These are phyloP conservation scores for Agrotis segetum DNA, from an alignment of 2,888 invertebrate species.

Conservation along the genomic window DNA sequence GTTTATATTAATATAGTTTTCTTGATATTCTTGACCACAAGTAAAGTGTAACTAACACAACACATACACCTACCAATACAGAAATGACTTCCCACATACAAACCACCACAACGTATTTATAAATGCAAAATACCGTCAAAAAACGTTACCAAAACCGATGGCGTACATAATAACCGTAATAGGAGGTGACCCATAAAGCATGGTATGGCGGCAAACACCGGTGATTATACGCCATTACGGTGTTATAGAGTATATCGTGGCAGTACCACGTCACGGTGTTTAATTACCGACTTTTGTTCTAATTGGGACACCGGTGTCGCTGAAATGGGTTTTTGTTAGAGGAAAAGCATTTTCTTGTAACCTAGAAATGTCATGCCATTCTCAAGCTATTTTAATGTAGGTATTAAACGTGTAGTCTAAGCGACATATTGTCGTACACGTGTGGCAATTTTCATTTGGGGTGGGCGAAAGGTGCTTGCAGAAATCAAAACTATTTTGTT, in stretches of 20 bases:
- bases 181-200: constrained; percentile 61
- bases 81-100: neutral
- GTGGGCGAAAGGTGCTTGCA: too few species aligned
- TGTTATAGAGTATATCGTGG: constrained; percentile 56
- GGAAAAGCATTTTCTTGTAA: neutral
- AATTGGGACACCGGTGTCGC: constrained; percentile 31
- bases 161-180: constrained; percentile 53
- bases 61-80: neutral
- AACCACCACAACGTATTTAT: constrained; percentile 13
- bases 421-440: neutral
- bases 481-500: too few species aligned
- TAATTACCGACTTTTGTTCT: constrained; percentile 68
- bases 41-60: neutral
- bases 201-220: constrained; percentile 56
- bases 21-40: neutral
- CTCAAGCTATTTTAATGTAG: neutral
- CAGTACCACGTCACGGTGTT: constrained; percentile 71
- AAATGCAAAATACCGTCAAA: constrained; percentile 43
- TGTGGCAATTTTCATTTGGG: too few species aligned
- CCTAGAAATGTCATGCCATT: neutral
- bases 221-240: constrained; percentile 67
- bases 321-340: constrained; percentile 8
- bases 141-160: constrained; percentile 38
- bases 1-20: neutral
- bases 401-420: neutral